Evolutionary conservation across 1,140 invertebrate species (phyloP).

Genomic region (Ceratina australensis): DNA sequence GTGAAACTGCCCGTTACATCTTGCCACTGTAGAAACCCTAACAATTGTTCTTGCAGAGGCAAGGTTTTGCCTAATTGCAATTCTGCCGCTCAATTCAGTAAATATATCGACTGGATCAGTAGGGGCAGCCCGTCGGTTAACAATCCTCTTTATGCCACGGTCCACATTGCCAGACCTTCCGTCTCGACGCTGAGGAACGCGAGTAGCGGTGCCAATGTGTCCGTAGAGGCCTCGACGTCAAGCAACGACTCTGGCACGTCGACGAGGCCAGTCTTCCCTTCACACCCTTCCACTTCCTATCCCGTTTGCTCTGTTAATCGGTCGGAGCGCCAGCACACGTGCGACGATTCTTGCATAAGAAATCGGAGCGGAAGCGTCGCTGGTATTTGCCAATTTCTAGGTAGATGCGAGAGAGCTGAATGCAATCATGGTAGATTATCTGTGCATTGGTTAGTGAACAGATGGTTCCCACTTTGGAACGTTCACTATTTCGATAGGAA

Average conservation of each 20-base stretch:
- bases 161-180: constrained; percentile 70
- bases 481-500: constrained; percentile 68
- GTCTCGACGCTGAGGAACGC: constrained; percentile 54
- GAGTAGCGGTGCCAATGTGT: constrained; percentile 39
- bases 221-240: constrained; percentile 23
- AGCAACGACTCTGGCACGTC: constrained; percentile 53
- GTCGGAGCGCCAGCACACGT: constrained; percentile 69
- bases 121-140: constrained; percentile 65
- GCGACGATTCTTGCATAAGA: constrained; percentile 75
- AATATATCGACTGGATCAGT: constrained; percentile 66
- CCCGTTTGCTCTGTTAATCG: constrained; percentile 52
- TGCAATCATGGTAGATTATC: constrained; percentile 70
- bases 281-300: constrained; percentile 63
- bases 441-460: constrained; percentile 74
- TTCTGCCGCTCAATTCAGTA: constrained; percentile 71
- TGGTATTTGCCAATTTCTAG: constrained; percentile 69
- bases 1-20: constrained; percentile 66
- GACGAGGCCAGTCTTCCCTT: constrained; percentile 49
- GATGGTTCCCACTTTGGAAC: constrained; percentile 72
- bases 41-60: constrained; percentile 67
- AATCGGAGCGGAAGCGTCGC: constrained; percentile 64
- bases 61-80: constrained; percentile 64
- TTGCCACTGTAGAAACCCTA: constrained; percentile 67
- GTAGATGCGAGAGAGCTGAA: constrained; percentile 69
- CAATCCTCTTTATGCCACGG: constrained; percentile 72